Base-by-base conservation (phyloP, 2,888 invertebrate genomes). In the Drosophila kokeensis region DNA sequence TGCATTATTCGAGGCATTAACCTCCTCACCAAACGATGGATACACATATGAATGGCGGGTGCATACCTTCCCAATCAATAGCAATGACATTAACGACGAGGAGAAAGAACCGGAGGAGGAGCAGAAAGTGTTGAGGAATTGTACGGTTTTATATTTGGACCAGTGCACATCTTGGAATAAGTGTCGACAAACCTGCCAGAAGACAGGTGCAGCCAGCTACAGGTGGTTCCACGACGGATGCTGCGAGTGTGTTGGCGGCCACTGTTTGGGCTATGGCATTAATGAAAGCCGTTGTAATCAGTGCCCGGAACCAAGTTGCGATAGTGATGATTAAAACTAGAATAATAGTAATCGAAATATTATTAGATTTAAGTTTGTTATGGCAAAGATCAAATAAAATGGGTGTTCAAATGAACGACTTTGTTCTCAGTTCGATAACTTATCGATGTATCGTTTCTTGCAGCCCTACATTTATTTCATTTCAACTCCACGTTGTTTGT, bases 61-160 rank as follows among this genome's bases (percentile, higher is more conserved):
- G 2, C 95, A 96, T 89, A 96, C 96, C 24, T 98, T 95, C 89
- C 95, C 96, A 8, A 94, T 96, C 0, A 96, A 96, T 87, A 95
- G 96, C 89, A 96, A 96, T 89, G 96, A 95, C 27, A 60, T 72
- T n/a, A 27, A 50, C 15, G 94, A 95, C 57, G 95, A 95, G 24
- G 24, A 45, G 8, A 10, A 29, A 2, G 15, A 30, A 8, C 7
- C 7, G 1, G 95, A 95, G 11, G 18, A 49, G 10, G 24, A 40
- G 4, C 34, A 27, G 13, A 38, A 94, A 86, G 83, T 82, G 67
- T 96, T 75, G 8, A 94, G 96, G 18, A 98, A 98, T 94, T 98
- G 98, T 93, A 98, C 98, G 0, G 98, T 98, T 6, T 96, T 97
- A 0, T 98, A 96, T 93, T 96, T 98, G 95, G 96, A 97, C 27